These are phyloP conservation scores for Tragelaphus buxtoni DNA, from an alignment of 2,113 vertebrate genomes.

Conservation along the genomic window DNA sequence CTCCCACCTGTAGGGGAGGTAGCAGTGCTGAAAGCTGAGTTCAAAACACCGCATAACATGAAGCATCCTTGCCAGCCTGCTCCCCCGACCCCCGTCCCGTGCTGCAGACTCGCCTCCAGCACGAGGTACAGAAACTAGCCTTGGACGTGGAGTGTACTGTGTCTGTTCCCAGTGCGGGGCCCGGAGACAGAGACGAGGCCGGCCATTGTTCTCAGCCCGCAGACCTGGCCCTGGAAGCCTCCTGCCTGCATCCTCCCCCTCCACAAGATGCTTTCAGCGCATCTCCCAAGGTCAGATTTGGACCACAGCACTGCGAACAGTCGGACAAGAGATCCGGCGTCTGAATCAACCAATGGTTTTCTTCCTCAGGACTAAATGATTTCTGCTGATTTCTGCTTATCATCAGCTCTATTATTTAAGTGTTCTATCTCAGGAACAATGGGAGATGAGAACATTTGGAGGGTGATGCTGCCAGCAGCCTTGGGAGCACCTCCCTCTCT, in stretches of 20 bases:
- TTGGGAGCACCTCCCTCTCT: neutral
- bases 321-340: neutral
- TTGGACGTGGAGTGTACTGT: neutral
- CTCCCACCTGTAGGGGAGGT: neutral
- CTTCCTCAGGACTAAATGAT: neutral
- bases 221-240: neutral
- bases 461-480: neutral
- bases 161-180: neutral
- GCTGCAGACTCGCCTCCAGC: neutral
- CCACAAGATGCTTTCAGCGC: neutral
- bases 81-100: accelerated
- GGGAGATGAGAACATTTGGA: neutral
- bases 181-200: neutral
- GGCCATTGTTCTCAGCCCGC: neutral
- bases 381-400: neutral
- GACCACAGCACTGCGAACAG: neutral
- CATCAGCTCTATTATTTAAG: neutral
- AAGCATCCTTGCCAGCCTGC: neutral
- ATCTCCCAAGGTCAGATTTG: slow-evolving; percentile 17
- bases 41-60: neutral
- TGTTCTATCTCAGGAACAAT: neutral
- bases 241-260: neutral
- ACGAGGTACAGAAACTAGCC: neutral
- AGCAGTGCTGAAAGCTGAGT: neutral
- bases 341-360: slow-evolving; percentile 34